Base-by-base conservation (phyloP, 2,113 vertebrate genomes). In the Platichthys stellatus region DNA sequence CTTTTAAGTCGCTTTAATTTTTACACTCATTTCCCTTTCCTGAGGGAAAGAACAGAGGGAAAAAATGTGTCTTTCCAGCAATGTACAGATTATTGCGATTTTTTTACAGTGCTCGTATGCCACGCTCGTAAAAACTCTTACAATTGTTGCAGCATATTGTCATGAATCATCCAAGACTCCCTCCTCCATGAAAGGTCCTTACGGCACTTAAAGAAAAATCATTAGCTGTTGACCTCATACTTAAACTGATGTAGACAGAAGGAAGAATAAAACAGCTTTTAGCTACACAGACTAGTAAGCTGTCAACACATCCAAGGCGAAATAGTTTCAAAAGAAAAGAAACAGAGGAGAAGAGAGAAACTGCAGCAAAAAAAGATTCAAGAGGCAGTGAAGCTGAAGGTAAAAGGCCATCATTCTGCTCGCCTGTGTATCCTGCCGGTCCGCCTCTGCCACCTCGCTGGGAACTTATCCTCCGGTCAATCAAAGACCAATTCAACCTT, bases 401-500 rank as follows among this genome's bases (percentile, higher is more conserved):
- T 69, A 64, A 70, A 51, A 56, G 75, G 53, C 78, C 69, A 59
- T 80, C 58, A 64, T 51, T 65, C 20, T 53, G 40, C 28, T 59
- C 6, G 12, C 54, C 40, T 64, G 60, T 76, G 72, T 49, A 20
- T 74, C 57, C 71, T 86, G 80, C 59, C 68, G 68, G 69, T 79
- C 75, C 24, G 47, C 35, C 71, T 47, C 72, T 38, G 72, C 71
- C 71, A 67, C 79, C 78, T 77, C 59, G 4, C 63, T 40, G 72
- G 78, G 71, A 80, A 81, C 64, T 40, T 56, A 62, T 59, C 72
- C 78, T 65, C 61, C 38, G 82, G 63, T 87, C 88, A 87, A 87
- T 91, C 88, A 89, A 76, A 87, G 70, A 78, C 20, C 67, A 74
- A 74, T 76, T 86, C 77, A 89, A 66, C 82, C 88, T 66, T 14